Evolutionary conservation across 2,113 vertebrate genomes (phyloP).

Genomic region (Myotis davidii): DNA sequence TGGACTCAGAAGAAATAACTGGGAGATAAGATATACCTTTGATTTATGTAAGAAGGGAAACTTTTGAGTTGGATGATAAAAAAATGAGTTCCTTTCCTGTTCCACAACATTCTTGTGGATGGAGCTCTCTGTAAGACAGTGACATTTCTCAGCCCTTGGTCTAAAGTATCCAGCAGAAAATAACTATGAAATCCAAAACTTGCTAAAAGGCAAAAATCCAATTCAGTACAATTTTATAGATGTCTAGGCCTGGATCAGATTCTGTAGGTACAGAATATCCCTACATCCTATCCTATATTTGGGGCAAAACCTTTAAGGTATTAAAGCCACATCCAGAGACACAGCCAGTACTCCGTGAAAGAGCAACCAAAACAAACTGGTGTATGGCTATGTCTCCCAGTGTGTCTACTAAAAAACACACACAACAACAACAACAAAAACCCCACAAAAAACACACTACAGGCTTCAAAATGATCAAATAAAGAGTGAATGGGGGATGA

Average conservation of each 20-base stretch:
- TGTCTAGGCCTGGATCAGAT: not conserved
- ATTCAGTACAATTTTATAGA: slow-evolving; percentile 56
- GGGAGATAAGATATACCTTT: slow-evolving; percentile 66
- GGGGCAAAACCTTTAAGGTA: slow-evolving; percentile 19
- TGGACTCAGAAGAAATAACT: slow-evolving; percentile 67
- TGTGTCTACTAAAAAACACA: not conserved
- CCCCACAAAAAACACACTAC: not conserved
- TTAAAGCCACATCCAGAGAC: not conserved
- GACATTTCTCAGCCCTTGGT: slow-evolving; percentile 58
- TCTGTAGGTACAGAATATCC: not conserved
- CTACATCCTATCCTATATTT: not conserved
- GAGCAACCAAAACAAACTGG: not conserved
- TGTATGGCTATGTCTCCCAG: not conserved
- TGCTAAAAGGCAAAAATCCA: slow-evolving; percentile 48
- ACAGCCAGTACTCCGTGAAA: not conserved
- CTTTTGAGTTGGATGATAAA: slow-evolving; percentile 61
- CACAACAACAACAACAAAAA: not conserved
- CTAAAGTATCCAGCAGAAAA: slow-evolving; percentile 60
- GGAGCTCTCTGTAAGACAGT: slow-evolving; percentile 23
- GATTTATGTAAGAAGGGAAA: slow-evolving; percentile 61
- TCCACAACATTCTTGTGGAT: slow-evolving; percentile 58
- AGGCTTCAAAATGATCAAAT: not conserved
- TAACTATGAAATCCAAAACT: slow-evolving; percentile 60
- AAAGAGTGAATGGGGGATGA: not conserved
- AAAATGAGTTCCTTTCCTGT: slow-evolving; percentile 61